Percentiles rank a stretch among this genome's conserved stretches.
Conservation (phyloP, 1,140 invertebrate species). For the Eurosta solidaginis region DNA sequence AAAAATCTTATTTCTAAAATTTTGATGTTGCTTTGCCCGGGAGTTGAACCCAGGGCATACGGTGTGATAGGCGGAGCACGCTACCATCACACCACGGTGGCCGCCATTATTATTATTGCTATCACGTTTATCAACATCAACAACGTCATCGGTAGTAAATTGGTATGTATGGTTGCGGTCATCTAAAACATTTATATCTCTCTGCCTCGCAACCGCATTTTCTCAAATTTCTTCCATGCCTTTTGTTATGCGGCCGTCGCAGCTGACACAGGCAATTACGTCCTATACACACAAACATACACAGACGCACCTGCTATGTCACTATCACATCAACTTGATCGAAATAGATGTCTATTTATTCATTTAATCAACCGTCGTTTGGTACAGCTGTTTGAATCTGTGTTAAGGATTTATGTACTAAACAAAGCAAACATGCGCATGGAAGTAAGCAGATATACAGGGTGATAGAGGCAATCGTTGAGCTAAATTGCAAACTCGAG, state of each 20-base stretch:
- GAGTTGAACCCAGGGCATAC: too few species aligned
- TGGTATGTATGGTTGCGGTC: not conserved
- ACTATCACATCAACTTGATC: not conserved
- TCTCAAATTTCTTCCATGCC: not conserved
- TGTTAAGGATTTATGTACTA: not conserved
- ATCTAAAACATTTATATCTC: not conserved
- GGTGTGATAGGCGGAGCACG: too few species aligned
- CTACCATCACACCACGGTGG: too few species aligned
- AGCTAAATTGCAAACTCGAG: too few species aligned
- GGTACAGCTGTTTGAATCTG: not conserved
- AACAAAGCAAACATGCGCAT: not conserved
- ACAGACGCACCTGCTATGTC: not conserved
- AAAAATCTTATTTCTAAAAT: too few species aligned
- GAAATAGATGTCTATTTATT: conserved; percentile 10
- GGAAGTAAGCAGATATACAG: not conserved
- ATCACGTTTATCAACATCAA: not conserved
- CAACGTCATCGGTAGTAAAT: not conserved
- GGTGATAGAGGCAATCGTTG: too few species aligned
- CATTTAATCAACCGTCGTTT: conserved; percentile 7
- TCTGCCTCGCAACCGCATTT: not conserved
- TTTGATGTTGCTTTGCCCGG: too few species aligned
- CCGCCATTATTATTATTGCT: conserved; percentile 11
- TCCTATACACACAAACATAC: not conserved
- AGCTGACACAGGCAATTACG: not conserved
- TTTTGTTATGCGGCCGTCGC: not conserved